Percentiles rank a stretch among this genome's conserved stretches.
phyloP scores from a whole-genome alignment of 1,140 invertebrate genomes.

The Sitobion miscanthi region DNA sequence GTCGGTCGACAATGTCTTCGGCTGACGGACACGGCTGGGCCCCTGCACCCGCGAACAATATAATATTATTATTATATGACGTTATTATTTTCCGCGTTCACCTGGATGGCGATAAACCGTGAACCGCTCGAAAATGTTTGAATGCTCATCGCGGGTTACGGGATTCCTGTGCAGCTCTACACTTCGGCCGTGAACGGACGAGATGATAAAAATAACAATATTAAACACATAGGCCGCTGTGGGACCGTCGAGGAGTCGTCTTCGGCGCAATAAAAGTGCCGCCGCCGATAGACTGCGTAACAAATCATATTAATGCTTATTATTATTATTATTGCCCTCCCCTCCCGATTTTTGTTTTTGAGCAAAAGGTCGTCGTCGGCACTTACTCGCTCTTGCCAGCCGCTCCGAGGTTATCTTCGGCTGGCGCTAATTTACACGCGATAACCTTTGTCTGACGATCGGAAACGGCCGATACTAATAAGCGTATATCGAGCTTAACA shows the following conservation, averaged over 20 bases:
- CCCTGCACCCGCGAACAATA: background rate
- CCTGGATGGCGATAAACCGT: background rate
- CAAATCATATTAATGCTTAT: background rate
- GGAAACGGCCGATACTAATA: background rate
- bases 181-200: background rate
- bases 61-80: background rate
- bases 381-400: too few relatives aligned
- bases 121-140: background rate
- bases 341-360: background rate
- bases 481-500: too few relatives aligned
- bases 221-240: background rate
- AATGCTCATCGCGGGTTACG: background rate
- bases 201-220: background rate
- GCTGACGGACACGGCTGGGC: background rate
- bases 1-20: background rate
- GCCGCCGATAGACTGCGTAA: background rate
- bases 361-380: background rate
- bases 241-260: background rate
- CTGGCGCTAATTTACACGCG: background rate
- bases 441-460: background rate
- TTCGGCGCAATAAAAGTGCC: background rate
- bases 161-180: too few relatives aligned
- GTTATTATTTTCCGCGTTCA: background rate
- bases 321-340: background rate
- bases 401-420: background rate